Conservation (phyloP, 2,797 vertebrate species). For the Erpetoichthys calabaricus region DNA sequence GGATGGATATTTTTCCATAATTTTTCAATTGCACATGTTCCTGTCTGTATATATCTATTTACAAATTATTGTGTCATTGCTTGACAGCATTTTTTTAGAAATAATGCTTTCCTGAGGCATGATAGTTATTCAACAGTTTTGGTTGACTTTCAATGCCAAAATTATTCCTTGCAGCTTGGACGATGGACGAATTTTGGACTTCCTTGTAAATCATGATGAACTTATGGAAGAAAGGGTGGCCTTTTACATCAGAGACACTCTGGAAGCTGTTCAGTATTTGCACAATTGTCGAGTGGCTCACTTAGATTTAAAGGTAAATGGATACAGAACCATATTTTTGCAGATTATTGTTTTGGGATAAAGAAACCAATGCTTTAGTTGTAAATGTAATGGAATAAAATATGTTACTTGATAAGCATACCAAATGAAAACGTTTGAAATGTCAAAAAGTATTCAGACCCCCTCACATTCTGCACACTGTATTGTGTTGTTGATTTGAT, state of each 20-base stretch:
- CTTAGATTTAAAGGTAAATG: slow-evolving; percentile 81
- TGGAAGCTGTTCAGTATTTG: slow-evolving; percentile 86
- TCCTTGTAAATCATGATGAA: slow-evolving; percentile 83
- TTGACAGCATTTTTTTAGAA: too few relatives aligned
- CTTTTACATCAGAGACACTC: slow-evolving; percentile 79
- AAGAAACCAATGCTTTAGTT: too few relatives aligned
- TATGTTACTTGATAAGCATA: not conserved
- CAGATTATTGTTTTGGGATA: too few relatives aligned
- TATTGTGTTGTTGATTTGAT: too few relatives aligned
- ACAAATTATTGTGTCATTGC: too few relatives aligned
- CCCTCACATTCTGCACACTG: too few relatives aligned
- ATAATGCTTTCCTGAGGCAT: not conserved
- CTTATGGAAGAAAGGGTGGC: slow-evolving; percentile 95
- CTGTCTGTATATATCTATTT: too few relatives aligned
- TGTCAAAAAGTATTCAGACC: too few relatives aligned
- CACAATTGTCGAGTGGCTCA: slow-evolving; percentile 90
- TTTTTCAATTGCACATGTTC: too few relatives aligned
- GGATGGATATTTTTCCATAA: too few relatives aligned
- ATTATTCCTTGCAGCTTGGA: slow-evolving; percentile 58
- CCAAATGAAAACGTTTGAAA: too few relatives aligned
- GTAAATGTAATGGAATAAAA: not conserved
- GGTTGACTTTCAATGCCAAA: not conserved
- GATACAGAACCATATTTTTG: not conserved
- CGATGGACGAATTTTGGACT: slow-evolving; percentile 80
- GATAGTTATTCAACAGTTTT: not conserved